phyloP scores from a whole-genome alignment of 2,888 invertebrate species.

The Hydriomena furcata region DNA sequence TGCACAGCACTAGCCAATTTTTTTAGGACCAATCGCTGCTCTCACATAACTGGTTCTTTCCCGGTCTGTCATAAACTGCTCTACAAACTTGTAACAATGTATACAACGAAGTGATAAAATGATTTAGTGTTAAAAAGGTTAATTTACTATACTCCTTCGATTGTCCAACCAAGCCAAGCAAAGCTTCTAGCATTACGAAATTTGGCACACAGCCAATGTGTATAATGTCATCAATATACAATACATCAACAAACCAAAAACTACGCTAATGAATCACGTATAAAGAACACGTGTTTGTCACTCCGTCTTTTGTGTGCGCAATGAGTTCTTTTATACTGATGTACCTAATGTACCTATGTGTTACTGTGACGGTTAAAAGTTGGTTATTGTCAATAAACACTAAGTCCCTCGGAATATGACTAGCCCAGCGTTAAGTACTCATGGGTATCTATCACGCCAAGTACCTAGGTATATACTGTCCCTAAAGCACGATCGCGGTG shows the following conservation, averaged over 20 bases:
- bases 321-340: constrained; percentile 51
- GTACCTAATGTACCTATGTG: constrained; percentile 23
- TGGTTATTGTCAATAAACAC: not conserved
- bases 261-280: constrained; percentile 79
- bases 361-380: constrained; percentile 4
- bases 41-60: too few relatives aligned
- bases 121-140: too few relatives aligned
- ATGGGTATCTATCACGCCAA: too few relatives aligned
- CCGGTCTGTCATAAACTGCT: too few relatives aligned
- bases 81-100: too few relatives aligned
- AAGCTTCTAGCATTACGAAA: constrained; percentile 40
- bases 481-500: too few relatives aligned
- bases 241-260: constrained; percentile 79
- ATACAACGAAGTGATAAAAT: too few relatives aligned
- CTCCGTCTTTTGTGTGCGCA: constrained; percentile 64
- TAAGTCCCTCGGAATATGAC: not conserved
- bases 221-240: constrained; percentile 66
- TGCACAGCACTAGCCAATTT: too few relatives aligned
- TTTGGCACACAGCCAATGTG: constrained; percentile 65
- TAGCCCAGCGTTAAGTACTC: too few relatives aligned
- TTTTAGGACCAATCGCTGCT: too few relatives aligned
- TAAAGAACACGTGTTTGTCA: constrained; percentile 76
- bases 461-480: too few relatives aligned
- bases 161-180: not conserved
- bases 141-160: not conserved